Evolutionary conservation across 2,888 invertebrate species (phyloP).

Genomic region (Cerastis rubricosa): DNA sequence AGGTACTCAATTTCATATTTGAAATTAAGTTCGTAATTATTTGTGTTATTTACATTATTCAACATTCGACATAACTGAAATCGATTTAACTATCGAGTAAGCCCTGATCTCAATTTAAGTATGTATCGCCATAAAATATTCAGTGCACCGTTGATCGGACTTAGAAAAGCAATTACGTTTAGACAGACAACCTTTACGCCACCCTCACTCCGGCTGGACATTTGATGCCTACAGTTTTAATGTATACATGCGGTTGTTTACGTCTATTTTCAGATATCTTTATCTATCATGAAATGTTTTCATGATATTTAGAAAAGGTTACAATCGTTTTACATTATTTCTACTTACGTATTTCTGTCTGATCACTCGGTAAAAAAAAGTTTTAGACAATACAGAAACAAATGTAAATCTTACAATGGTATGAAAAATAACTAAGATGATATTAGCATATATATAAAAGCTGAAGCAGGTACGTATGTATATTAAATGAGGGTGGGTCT

Average conservation of each 20-base stretch:
- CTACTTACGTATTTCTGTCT: background rate
- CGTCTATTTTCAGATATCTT: slow-evolving; percentile 18
- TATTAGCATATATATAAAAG: slow-evolving; percentile 71
- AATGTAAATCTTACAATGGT: background rate
- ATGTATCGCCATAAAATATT: slow-evolving; percentile 78
- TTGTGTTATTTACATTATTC: slow-evolving; percentile 62
- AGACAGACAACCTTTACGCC: slow-evolving; percentile 72
- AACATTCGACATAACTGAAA: slow-evolving; percentile 61
- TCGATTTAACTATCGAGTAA: slow-evolving; percentile 67
- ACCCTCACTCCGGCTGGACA: slow-evolving; percentile 61
- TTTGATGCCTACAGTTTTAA: slow-evolving; percentile 55
- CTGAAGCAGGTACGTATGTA: slow-evolving; percentile 81
- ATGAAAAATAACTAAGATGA: slow-evolving; percentile 24
- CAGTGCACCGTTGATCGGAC: slow-evolving; percentile 78
- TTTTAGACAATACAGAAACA: background rate
- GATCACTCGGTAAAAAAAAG: background rate
- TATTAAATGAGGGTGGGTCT: slow-evolving; percentile 88
- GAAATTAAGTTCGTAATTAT: slow-evolving; percentile 43
- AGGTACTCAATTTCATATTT: slow-evolving; percentile 30
- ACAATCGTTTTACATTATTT: background rate
- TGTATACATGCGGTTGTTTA: slow-evolving; percentile 13
- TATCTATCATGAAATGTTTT: background rate
- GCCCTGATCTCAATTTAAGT: slow-evolving; percentile 73
- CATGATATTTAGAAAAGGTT: background rate
- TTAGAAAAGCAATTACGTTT: slow-evolving; percentile 81